Evolutionary conservation across 2,113 vertebrate species (phyloP).

Genomic region (Silurus meridionalis): DNA sequence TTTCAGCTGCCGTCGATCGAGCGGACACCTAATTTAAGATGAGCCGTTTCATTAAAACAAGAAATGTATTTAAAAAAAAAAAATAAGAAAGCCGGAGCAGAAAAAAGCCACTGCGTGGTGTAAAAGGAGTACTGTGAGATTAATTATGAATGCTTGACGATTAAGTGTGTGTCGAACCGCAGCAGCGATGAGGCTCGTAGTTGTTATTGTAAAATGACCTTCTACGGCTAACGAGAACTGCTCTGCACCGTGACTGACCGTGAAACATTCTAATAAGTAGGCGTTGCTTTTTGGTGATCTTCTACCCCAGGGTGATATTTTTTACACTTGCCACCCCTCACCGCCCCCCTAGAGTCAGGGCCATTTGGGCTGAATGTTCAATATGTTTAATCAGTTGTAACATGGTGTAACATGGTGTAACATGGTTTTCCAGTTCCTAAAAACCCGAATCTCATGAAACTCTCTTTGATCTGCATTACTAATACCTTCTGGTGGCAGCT

Average conservation of each 20-base stretch:
- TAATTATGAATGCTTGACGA: slow-evolving; percentile 31
- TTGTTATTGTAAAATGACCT: slow-evolving; percentile 29
- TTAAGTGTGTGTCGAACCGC: slow-evolving; percentile 18
- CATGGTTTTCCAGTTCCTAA: no score
- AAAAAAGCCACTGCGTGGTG: neutral
- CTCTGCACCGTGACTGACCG: neutral
- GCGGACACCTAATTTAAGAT: slow-evolving; percentile 47
- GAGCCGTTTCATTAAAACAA: slow-evolving; percentile 51
- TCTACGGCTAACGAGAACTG: neutral
- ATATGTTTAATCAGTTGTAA: neutral
- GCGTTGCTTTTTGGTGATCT: neutral
- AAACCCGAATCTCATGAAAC: no score
- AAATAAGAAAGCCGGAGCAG: neutral
- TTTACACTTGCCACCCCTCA: neutral
- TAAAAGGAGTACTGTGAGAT: slow-evolving; percentile 27
- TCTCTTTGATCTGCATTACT: no score
- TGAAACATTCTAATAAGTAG: slow-evolving; percentile 4
- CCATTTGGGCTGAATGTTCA: neutral
- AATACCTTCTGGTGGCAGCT: no score
- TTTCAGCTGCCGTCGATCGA: slow-evolving; percentile 44
- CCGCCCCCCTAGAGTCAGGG: neutral
- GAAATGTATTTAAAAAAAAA: slow-evolving; percentile 45
- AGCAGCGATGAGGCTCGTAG: slow-evolving; percentile 19
- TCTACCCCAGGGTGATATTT: neutral
- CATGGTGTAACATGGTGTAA: no score